Evolutionary conservation across 2,888 invertebrate species (phyloP), one percentile per base, ranked within the genome.

Genomic region (Lithophane ornitopus): DNA sequence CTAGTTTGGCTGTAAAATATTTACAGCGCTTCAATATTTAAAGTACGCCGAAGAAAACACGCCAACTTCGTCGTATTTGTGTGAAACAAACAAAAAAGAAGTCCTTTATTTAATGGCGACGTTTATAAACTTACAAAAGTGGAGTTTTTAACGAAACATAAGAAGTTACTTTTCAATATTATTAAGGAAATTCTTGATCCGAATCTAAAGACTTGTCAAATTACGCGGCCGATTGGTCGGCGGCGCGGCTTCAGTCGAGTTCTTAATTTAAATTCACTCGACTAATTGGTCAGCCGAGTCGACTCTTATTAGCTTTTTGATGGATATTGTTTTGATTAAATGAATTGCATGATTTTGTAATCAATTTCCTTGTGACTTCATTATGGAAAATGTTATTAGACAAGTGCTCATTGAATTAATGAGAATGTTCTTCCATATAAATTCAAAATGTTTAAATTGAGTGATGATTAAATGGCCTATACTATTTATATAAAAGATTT

Each of bases 251-350:
- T 84, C 90, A 84, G 85, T 79, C 70, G 85, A 87, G 88, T 89
- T 89, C 89, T 91, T 91, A 88, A 90, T 91, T 91, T 89, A 88
- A 90, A 90, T 91, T 91, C 88, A 86, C 84, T 85, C 87, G 72
- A 81, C 87, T 91, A 90, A 91, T 90, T 90, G 90, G 89, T 90
- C 88, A 85, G 86, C 80, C 80, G 84, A 81, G 74, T 84, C 82
- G 88, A 86, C 85, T 84, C 87, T 88, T 89, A 91, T 89, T 91
- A 87, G 88, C 89, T 88, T 89, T 87, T 88, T 88, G 89, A 89
- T 87, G 85, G 89, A 90, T 91, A 87, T 89, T 90, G 82, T 89
- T 89, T 86, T 84, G 80, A 84, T 81, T 75, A 82, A 86, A 85
- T 77, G 84, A 83, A 76, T 89, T 82, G 82, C 78, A 81, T 81